These are phyloP conservation scores for Exocentrus adspersus DNA, from an alignment of 2,888 invertebrate species.

Conservation along the genomic window DNA sequence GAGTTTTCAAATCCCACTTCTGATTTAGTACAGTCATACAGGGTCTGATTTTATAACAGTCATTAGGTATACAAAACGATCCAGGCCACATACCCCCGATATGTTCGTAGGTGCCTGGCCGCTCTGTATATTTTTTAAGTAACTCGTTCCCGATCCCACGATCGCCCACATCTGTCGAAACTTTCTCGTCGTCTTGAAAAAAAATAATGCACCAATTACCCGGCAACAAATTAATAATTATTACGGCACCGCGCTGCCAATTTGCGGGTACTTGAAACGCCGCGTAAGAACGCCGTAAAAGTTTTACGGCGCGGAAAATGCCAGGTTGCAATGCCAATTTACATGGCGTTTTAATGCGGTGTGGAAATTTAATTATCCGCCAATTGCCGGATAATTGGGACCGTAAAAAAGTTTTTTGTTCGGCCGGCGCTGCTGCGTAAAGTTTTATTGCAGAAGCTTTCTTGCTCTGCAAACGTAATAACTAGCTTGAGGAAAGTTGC, in stretches of 20 bases:
- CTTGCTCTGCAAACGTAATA: not conserved
- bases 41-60: too few species aligned
- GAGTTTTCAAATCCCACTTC: too few species aligned
- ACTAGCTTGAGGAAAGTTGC: too few species aligned
- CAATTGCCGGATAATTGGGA: constrained; percentile 20
- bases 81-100: too few species aligned
- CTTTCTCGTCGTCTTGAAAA: not conserved
- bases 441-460: not conserved
- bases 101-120: too few species aligned
- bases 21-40: too few species aligned
- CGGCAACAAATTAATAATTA: constrained; percentile 32
- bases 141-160: too few species aligned
- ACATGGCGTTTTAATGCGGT: constrained; percentile 20
- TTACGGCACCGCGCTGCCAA: constrained; percentile 20
- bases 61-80: too few species aligned
- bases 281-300: constrained; percentile 27
- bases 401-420: constrained; percentile 3
- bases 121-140: too few species aligned
- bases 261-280: constrained; percentile 11
- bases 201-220: constrained; percentile 19
- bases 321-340: constrained; percentile 29
- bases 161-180: too few species aligned
- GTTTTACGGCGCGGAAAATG: constrained; percentile 30
- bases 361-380: constrained; percentile 31
- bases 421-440: not conserved